Conservation (phyloP, 2,113 vertebrate species). For the Penelope pileata region DNA sequence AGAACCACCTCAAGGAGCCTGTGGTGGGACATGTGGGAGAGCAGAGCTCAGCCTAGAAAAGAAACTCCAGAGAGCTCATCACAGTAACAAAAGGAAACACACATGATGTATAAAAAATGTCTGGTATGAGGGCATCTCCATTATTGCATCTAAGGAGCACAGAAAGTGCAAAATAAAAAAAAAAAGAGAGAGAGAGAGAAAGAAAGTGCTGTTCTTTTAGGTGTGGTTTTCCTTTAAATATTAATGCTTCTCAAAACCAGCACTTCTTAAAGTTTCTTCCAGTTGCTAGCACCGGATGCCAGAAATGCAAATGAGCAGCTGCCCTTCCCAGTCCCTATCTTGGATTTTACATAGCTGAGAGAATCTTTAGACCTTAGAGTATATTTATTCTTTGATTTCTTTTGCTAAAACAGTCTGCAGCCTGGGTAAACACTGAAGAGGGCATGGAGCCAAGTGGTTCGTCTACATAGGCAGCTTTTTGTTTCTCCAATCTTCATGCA, state of each 20-base stretch:
- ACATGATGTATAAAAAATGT: neutral
- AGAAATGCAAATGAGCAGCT: conserved; percentile 59
- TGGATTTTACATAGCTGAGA: conserved; percentile 45
- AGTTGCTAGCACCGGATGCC: neutral
- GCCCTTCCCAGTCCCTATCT: conserved; percentile 34
- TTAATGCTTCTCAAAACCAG: neutral
- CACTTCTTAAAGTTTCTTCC: conserved; percentile 37
- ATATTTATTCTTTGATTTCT: conserved; percentile 66
- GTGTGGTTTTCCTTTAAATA: conserved; percentile 24
- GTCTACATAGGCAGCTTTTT: conserved; percentile 59
- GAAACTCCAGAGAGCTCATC: neutral
- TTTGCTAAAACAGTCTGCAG: conserved; percentile 52
- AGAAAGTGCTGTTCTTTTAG: neutral
- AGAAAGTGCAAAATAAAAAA: neutral
- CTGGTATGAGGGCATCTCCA: neutral
- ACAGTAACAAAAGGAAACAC: neutral
- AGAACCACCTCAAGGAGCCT: neutral
- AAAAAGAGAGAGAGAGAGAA: too few species aligned
- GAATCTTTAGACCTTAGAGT: conserved; percentile 67
- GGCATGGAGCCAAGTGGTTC: conserved; percentile 48
- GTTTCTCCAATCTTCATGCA: conserved; percentile 58
- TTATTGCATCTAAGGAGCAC: neutral
- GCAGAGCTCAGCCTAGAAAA: neutral
- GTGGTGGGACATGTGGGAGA: neutral
- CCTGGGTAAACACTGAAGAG: conserved; percentile 49